These are phyloP conservation scores for Manis crassicaudata DNA, from an alignment of 2,797 vertebrate genomes.

Conservation along the genomic window DNA sequence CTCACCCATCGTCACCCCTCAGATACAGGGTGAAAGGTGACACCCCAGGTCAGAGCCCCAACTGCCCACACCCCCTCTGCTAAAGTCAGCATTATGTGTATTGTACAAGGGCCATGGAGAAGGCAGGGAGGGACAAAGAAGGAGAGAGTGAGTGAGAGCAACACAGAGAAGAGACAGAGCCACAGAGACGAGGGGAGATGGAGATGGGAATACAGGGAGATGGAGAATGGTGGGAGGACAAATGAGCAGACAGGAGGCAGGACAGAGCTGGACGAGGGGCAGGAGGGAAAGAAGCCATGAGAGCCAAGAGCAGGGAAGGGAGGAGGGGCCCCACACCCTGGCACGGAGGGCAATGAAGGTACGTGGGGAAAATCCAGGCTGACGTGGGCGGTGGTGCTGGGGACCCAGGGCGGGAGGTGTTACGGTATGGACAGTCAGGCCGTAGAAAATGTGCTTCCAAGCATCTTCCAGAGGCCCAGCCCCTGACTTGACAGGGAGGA, in stretches of 20 bases:
- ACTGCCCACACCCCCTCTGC: not conserved
- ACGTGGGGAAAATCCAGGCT: not conserved
- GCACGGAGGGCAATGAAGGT: not conserved
- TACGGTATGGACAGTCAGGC: not conserved
- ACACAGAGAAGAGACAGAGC: not conserved
- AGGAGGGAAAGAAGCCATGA: not conserved
- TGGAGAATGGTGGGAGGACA: not conserved
- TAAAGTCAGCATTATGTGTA: not conserved
- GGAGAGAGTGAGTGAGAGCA: no score
- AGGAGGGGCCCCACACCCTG: not conserved
- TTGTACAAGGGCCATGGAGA: not conserved
- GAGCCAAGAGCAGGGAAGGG: not conserved
- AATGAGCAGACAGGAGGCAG: not conserved
- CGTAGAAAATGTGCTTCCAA: not conserved
- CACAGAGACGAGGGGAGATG: not conserved
- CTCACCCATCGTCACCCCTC: not conserved
- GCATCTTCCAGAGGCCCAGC: not conserved
- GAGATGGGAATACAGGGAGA: not conserved
- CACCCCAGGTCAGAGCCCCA: not conserved
- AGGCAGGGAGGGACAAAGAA: not conserved
- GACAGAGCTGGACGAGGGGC: not conserved
- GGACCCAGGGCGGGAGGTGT: no score
- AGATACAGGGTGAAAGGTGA: not conserved
- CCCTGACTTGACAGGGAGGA: not conserved
- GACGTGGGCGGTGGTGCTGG: not conserved